Conservation (phyloP, 2,888 invertebrate genomes). For the Tetropium fuscum region DNA sequence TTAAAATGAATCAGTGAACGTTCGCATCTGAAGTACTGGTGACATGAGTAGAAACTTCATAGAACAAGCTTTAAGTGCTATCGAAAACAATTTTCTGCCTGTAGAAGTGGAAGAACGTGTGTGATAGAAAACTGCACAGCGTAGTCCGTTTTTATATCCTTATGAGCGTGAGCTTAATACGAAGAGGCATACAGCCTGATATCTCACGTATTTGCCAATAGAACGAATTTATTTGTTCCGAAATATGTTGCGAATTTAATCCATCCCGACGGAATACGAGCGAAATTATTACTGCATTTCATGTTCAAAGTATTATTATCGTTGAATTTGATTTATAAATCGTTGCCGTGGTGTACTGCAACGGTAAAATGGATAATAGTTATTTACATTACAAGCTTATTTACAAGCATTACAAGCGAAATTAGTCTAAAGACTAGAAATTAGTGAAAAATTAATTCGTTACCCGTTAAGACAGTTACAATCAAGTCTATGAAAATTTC, state of each 20-base stretch:
- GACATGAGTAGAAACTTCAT: constrained; percentile 13
- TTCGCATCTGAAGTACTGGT: no score
- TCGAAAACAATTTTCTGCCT: constrained; percentile 41
- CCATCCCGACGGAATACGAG: not conserved
- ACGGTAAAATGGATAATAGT: no score
- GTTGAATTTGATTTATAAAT: no score
- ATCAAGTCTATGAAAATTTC: no score
- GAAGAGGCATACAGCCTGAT: constrained; percentile 31
- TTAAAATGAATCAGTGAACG: no score
- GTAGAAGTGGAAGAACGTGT: constrained; percentile 37
- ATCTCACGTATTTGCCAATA: constrained; percentile 30
- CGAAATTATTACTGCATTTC: not conserved
- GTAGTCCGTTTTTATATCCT: constrained; percentile 37
- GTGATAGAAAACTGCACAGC: constrained; percentile 36
- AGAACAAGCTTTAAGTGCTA: constrained; percentile 39
- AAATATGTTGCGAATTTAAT: constrained; percentile 2
- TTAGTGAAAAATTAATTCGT: no score
- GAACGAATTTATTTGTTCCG: constrained; percentile 6
- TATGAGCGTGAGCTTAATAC: constrained; percentile 41
- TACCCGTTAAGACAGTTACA: no score
- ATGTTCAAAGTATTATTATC: no score
- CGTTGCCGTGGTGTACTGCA: no score
- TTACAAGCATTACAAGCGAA: no score
- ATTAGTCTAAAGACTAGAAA: no score
- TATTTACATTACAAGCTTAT: no score